A percentile compares a stretch with the other conserved stretches of the same genome.
Evolutionary conservation across 2,113 vertebrate species (phyloP).

Genomic region (Rhinopomastus cyanomelas): DNA sequence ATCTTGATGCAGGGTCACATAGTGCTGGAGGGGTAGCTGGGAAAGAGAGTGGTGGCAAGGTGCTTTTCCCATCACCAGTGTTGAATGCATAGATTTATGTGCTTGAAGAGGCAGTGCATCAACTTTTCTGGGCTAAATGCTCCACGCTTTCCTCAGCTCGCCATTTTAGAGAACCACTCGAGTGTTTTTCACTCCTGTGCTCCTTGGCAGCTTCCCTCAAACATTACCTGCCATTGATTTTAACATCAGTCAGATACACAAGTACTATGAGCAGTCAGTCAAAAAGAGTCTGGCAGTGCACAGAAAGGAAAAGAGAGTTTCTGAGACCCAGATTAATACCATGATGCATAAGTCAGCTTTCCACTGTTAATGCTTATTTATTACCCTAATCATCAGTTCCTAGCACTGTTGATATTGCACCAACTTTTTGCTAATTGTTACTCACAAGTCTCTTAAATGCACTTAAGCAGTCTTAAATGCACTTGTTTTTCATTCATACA

Average conservation of each 20-base stretch:
- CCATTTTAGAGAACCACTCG: background rate
- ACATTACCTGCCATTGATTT: background rate
- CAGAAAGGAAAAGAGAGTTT: background rate
- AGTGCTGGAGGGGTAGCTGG: background rate
- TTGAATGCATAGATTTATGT: background rate
- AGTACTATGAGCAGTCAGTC: background rate
- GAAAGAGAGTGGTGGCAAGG: background rate
- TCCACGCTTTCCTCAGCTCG: background rate
- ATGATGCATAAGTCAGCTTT: background rate
- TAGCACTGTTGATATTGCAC: background rate
- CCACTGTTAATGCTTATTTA: background rate
- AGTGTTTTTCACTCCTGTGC: background rate
- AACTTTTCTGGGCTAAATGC: background rate
- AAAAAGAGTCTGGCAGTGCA: background rate
- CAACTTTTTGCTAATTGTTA: background rate
- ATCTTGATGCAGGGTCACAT: background rate
- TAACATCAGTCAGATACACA: background rate
- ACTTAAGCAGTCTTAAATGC: background rate
- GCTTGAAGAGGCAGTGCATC: background rate
- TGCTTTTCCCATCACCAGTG: background rate
- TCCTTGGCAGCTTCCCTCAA: background rate
- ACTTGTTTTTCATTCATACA: background rate
- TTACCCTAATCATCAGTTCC: background rate
- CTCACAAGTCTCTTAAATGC: background rate
- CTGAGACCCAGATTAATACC: background rate